Percentiles rank a stretch among this genome's conserved stretches.
Evolutionary conservation across 2,888 invertebrate species (phyloP).

Genomic region (Campopleginae sp.): DNA sequence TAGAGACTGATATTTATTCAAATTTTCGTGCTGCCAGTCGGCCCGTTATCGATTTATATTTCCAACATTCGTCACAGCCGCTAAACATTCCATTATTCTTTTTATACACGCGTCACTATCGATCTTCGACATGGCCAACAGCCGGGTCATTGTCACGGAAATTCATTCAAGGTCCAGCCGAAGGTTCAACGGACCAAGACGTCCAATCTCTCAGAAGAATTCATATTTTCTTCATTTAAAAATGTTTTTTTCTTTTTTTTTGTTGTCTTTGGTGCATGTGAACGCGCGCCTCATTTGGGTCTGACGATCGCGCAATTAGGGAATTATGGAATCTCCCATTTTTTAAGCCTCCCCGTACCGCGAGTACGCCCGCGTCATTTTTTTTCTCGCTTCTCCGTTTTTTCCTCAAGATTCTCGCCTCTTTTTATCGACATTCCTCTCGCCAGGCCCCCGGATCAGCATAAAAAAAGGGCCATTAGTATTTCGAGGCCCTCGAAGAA

Average conservation of each 20-base stretch:
- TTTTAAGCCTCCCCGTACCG: conserved; percentile 26
- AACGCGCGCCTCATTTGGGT: too few relatives aligned
- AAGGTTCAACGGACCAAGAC: conserved; percentile 66
- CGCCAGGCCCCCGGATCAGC: conserved; percentile 14
- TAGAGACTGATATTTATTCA: not conserved
- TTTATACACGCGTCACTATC: conserved; percentile 29
- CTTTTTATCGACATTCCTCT: conserved; percentile 43
- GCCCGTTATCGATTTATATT: not conserved
- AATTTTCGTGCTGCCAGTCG: not conserved
- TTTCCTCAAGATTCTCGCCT: conserved; percentile 44
- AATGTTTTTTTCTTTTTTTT: not conserved
- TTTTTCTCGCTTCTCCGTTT: conserved; percentile 11
- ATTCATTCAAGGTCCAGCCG: conserved; percentile 50
- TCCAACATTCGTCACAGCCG: not conserved
- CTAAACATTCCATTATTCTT: conserved; percentile 48
- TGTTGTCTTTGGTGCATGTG: too few relatives aligned
- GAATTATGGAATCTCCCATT: conserved; percentile 50
- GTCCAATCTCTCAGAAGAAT: conserved; percentile 32
- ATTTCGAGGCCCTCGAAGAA: conserved; percentile 71
- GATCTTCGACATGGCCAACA: conserved; percentile 17
- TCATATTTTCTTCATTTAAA: conserved; percentile 2
- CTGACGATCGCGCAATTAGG: conserved; percentile 54
- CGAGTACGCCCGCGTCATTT: not conserved
- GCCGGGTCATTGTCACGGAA: conserved; percentile 54
- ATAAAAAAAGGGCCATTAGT: conserved; percentile 71